Evolutionary conservation across 1,140 invertebrate genomes (phyloP), one percentile per base, ranked within the genome.

Genomic region (Anastrepha ludens): DNA sequence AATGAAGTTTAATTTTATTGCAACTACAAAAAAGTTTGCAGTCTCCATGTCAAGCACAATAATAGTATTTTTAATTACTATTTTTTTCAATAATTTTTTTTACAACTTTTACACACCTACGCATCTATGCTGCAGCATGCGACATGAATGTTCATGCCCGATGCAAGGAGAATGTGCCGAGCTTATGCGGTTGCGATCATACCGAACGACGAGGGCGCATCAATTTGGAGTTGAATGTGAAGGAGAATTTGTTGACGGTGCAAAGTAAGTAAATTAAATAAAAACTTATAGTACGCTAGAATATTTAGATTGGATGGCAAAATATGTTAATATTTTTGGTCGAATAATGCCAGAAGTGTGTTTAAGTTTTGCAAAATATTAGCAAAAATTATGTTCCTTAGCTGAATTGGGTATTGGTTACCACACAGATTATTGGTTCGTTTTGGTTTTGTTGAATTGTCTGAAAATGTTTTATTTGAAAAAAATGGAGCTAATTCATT

Each of bases 71-170:
- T 87, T 8, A 88, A 86, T 29, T 60, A n/a, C n/a, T 29, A 29
- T 29, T 29, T 29, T 70, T 85, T 39, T 86, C 65, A 74, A 74
- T 74, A 44, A 64, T 41, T 29, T 41, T 67, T 65, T 64, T 67
- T 50, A 13, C 29, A 17, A 65, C 64, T 65, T 29, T 85, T 39
- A 8, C n/a, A 64, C n/a, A n/a, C 41, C 55, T 58, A 85, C 60
- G 59, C 58, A 67, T n/a, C 13, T 41, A 29, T 44, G 78, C 47
- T 41, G 88, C 89, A 99, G 98, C 98, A 95, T 99, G 99, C 96
- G 99, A 99, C 95, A 99, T 99, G 97, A 99, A 99, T 95, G 98
- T 99, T 85, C 99, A 99, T 95, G 99, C 99, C 94, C 95, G 98
- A 93, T 99, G 99, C 95, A 97, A 98, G 94, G 98, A 98, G 94